Base-by-base conservation (phyloP, 2,888 invertebrate species). In the Caradrina kadenii region DNA sequence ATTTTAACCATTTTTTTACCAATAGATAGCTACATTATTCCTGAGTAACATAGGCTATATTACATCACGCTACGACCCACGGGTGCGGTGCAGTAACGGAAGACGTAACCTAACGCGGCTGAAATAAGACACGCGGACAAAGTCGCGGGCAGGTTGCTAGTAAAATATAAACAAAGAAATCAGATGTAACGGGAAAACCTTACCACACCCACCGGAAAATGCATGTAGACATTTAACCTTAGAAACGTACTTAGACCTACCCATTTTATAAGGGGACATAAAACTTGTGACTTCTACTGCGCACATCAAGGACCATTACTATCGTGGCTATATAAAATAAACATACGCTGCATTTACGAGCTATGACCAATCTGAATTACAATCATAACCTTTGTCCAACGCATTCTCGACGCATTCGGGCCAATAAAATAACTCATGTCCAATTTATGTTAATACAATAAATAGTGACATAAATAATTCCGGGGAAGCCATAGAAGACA, bases 361-460 rank as follows among this genome's bases (percentile, higher is more conserved):
- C 93, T 93, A 94, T 93, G 94, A 94, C 94, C 93, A 94, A 93
- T 93, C 92, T 89, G 91, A 94, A 91, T 92, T 91, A 94, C 93
- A 91, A 93, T 92, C 92, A 93, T 93, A 93, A 94, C 91, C 93
- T 93, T 93, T 93, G 92, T 93, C 91, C 93, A 89, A 83, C 89
- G 93, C 89, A 89, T 91, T 91, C 93, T 91, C 92, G 89, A 87
- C 89, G 93, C 93, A 93, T 93, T 94, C 90, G 87, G 90, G 84
- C 90, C 89, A 93, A 93, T 96, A 95, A 96, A 95, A 96, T 96
- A 95, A 96, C 93, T 95, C 95, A 95, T 90, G 95, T 94, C 93
- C 95, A 96, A 95, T 95, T 96, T 95, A 96, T 96, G 95, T 95
- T 96, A 95, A 95, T 96, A 94, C 93, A 93, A 95, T 96, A 96